Percentiles rank a stretch among this genome's conserved stretches.
These are phyloP conservation scores for Pollenia angustigena DNA, from an alignment of 2,888 invertebrate species.

Conservation along the genomic window DNA sequence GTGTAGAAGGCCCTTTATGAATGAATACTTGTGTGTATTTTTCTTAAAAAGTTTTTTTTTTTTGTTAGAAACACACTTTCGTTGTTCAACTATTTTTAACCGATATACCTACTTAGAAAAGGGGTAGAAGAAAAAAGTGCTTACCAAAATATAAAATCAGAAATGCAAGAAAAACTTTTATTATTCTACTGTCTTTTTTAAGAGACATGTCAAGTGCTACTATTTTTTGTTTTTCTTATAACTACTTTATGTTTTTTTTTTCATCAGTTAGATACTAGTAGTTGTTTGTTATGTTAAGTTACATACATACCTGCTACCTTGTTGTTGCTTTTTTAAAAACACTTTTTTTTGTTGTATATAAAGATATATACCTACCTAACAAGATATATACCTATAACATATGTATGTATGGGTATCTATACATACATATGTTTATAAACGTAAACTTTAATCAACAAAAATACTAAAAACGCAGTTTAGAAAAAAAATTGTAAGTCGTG, in stretches of 20 bases:
- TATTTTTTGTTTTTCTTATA: background rate
- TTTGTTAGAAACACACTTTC: background rate
- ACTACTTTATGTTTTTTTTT: too few species aligned
- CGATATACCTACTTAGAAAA: slow-evolving; percentile 34
- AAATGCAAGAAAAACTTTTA: slow-evolving; percentile 1
- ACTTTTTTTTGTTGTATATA: slow-evolving; percentile 15
- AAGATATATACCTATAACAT: too few species aligned
- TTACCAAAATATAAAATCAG: background rate
- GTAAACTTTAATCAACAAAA: slow-evolving; percentile 1
- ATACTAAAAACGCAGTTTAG: background rate
- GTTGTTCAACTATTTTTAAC: slow-evolving; percentile 39
- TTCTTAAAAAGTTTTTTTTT: background rate
- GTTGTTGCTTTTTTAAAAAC: slow-evolving; percentile 3
- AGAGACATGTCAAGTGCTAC: slow-evolving; percentile 49
- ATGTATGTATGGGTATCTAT: too few species aligned
- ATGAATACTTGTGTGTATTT: background rate
- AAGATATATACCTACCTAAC: too few species aligned
- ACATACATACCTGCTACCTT: background rate
- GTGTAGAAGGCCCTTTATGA: background rate
- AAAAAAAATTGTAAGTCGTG: background rate
- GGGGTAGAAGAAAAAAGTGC: slow-evolving; percentile 4
- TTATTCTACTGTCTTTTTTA: slow-evolving; percentile 20
- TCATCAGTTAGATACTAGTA: too few species aligned
- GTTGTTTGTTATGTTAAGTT: background rate
- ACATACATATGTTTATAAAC: background rate